Conservation (phyloP, 1,140 invertebrate species). For the Pseudachorutes palmiensis region DNA sequence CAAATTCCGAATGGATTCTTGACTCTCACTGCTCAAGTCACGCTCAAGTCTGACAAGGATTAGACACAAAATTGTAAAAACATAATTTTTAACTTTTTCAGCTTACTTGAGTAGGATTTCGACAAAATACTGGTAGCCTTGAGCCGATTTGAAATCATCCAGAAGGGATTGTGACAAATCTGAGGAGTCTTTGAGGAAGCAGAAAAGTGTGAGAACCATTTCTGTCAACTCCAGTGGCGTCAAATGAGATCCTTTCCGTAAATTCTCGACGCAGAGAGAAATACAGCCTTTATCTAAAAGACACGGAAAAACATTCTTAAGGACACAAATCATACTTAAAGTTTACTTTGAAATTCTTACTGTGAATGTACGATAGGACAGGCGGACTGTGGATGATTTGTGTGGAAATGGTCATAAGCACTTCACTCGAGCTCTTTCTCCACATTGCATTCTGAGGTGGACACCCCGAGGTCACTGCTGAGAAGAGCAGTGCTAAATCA, state of each 20-base stretch:
- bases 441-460: constrained; percentile 85
- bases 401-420: constrained; percentile 87
- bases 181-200: constrained; percentile 97
- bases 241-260: constrained; percentile 63
- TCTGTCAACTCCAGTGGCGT: constrained; percentile 92
- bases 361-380: constrained; percentile 94
- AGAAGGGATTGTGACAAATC: constrained; percentile 85
- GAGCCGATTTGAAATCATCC: constrained; percentile 89
- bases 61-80: too few species aligned
- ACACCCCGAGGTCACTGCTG: constrained; percentile 91
- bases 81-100: too few species aligned
- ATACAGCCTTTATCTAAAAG: constrained; percentile 89
- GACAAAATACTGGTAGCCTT: constrained; percentile 89
- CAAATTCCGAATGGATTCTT: constrained; percentile 83
- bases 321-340: too few species aligned
- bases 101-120: constrained; percentile 50
- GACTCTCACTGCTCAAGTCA: constrained; percentile 64
- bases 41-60: constrained; percentile 57
- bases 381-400: constrained; percentile 77
- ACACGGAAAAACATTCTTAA: constrained; percentile 26
- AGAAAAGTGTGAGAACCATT: constrained; percentile 97
- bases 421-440: constrained; percentile 93
- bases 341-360: too few species aligned
- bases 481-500: constrained; percentile 89
- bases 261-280: constrained; percentile 89